These are phyloP conservation scores for Odobenus rosmarus DNA, from an alignment of 2,113 vertebrate genomes.

Conservation along the genomic window DNA sequence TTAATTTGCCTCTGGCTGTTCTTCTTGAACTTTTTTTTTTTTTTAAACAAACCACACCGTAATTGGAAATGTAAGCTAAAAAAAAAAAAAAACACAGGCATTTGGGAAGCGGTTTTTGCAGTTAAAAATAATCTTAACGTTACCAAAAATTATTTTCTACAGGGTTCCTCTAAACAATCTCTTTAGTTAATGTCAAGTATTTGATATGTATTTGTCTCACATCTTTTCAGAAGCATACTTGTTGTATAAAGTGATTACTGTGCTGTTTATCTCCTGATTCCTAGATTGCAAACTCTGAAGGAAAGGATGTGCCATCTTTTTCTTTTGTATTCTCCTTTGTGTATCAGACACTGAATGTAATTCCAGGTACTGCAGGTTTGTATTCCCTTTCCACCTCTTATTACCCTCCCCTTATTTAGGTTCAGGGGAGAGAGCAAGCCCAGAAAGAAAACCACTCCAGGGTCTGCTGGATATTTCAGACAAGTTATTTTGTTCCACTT, in stretches of 20 bases:
- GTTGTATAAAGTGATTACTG: not conserved
- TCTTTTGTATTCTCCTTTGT: not conserved
- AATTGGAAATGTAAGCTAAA: constrained; percentile 41
- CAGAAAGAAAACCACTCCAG: constrained; percentile 56
- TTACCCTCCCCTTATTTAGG: constrained; percentile 52
- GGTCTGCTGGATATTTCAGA: constrained; percentile 49
- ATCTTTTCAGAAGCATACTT: constrained; percentile 27
- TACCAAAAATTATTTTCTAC: constrained; percentile 3
- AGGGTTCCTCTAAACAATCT: not conserved
- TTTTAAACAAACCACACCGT: not conserved
- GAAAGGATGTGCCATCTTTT: not conserved
- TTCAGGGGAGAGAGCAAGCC: constrained; percentile 16
- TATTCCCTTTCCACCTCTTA: not conserved
- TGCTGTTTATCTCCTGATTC: not conserved
- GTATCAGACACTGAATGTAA: not conserved
- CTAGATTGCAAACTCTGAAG: constrained; percentile 27
- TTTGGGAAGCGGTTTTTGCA: constrained; percentile 23
- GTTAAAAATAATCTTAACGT: constrained; percentile 25
- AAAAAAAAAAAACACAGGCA: not conserved
- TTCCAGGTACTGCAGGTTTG: not conserved
- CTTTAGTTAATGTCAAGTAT: constrained; percentile 36
- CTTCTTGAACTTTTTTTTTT: constrained; percentile 27
- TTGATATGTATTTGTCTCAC: constrained; percentile 11
- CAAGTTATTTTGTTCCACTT: constrained; percentile 88
- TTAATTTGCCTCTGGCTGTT: not conserved